Evolutionary conservation across 2,888 invertebrate genomes (phyloP), one percentile per base, ranked within the genome.

Genomic region (Hipparchia sbordonii): DNA sequence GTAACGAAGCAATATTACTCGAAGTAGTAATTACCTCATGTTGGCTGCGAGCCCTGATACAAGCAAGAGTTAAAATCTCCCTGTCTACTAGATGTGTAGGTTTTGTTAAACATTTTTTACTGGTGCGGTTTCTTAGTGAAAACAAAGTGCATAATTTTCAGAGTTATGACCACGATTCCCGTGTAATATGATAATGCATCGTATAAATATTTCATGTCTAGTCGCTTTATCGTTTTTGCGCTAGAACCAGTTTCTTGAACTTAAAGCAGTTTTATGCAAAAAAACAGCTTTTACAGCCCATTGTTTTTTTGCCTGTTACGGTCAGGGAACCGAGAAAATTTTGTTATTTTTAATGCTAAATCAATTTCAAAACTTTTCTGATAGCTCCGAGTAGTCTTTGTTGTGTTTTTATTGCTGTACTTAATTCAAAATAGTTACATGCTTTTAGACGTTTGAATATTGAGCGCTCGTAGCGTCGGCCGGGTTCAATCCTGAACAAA

Each of bases 121-220:
- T 66, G 33, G 63, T 82, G 84, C 81, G 84, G 85, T 87, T 87
- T 84, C 85, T 85, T 82, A 91, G 89, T 91, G 89, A 91, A 93
- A 93, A 90, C 85, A 88, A 89, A 90, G 85, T 88, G 89, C 86
- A 90, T 91, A 89, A 92, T 93, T 92, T 91, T 89, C 89, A 89
- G 89, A 89, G 86, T 90, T 87, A 89, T 89, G 87, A 88, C 90
- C 91, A 92, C 90, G 89, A 88, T 88, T 90, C 91, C 86, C 91
- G 82, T 91, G 93, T 93, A 92, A 91, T 93, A 93, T 93, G 92
- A 92, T 93, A 93, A 93, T 93, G 89, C 84, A 83, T 86, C 83
- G 86, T 90, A 92, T 92, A 92, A 91, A 91, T 92, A 90, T 92
- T 92, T 90, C 87, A 92, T 91, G 89, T 87, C 87, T 89, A 86